Evolutionary conservation across 2,113 vertebrate genomes (phyloP).

Genomic region (Isurus oxyrinchus): DNA sequence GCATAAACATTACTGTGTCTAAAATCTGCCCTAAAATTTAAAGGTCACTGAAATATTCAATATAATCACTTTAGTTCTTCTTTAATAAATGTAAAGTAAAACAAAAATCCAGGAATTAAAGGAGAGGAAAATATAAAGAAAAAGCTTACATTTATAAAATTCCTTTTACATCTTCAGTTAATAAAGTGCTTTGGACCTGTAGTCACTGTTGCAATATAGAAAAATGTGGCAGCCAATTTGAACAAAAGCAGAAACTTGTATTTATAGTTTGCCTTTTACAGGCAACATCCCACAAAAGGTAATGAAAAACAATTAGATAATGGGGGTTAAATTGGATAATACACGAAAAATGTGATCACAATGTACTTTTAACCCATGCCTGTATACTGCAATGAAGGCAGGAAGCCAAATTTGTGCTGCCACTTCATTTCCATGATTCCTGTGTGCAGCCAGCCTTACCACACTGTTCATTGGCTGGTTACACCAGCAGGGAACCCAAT

Average conservation of each 20-base stretch:
- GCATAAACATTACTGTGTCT: not conserved
- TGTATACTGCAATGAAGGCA: not conserved
- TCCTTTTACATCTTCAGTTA: not conserved
- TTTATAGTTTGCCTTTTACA: not conserved
- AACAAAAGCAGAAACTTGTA: not conserved
- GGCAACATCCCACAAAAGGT: not conserved
- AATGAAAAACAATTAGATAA: not conserved
- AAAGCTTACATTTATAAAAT: not conserved
- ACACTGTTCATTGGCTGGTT: not conserved
- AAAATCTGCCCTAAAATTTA: not conserved
- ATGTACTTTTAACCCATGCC: not conserved
- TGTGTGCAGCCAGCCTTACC: not conserved
- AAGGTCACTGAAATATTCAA: not conserved
- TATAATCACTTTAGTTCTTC: not conserved
- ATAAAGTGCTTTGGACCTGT: not conserved
- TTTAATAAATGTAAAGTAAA: not conserved
- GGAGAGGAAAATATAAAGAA: not conserved
- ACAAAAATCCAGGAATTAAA: not conserved
- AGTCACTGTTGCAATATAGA: not conserved
- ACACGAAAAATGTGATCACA: not conserved
- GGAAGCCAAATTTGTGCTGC: not conserved
- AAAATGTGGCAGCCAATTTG: not conserved
- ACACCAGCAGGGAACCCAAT: not conserved
- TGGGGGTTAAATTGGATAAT: not conserved
- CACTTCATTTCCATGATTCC: not conserved